Evolutionary conservation across 1,140 invertebrate species (phyloP).

Genomic region (Drosophila arizonae): DNA sequence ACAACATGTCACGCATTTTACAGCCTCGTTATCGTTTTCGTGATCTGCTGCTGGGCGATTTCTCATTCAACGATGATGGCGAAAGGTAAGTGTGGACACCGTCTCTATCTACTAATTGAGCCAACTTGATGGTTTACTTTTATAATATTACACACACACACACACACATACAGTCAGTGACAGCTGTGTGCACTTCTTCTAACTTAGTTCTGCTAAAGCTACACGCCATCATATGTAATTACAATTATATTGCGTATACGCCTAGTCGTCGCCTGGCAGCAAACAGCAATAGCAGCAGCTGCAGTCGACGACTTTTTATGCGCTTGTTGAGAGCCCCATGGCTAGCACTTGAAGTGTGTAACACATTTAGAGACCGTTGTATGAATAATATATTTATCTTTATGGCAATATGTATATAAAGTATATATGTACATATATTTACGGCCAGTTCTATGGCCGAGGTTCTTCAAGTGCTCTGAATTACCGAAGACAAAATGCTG

Average conservation of each 20-base stretch:
- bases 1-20: slow-evolving; percentile 77
- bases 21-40: slow-evolving; percentile 87
- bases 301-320: slow-evolving; percentile 5
- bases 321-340: not conserved
- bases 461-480: too few relatives aligned
- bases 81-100: slow-evolving; percentile 63
- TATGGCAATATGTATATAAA: too few relatives aligned
- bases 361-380: not conserved
- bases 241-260: slow-evolving; percentile 56
- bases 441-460: too few relatives aligned
- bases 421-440: too few relatives aligned
- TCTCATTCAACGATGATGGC: slow-evolving; percentile 90
- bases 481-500: too few relatives aligned
- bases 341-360: not conserved
- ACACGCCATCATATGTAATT: not conserved
- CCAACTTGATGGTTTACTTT: not conserved
- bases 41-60: slow-evolving; percentile 90
- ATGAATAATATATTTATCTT: not conserved
- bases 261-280: slow-evolving; percentile 19
- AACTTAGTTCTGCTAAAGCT: not conserved
- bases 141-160: not conserved
- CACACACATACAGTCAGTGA: not conserved
- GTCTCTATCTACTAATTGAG: slow-evolving; percentile 28
- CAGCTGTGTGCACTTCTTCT: slow-evolving; percentile 47
- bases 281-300: not conserved